A percentile compares a stretch with the other conserved stretches of the same genome.
phyloP scores from a whole-genome alignment of 2,888 invertebrate genomes.

The Netelia fuscicornis region DNA sequence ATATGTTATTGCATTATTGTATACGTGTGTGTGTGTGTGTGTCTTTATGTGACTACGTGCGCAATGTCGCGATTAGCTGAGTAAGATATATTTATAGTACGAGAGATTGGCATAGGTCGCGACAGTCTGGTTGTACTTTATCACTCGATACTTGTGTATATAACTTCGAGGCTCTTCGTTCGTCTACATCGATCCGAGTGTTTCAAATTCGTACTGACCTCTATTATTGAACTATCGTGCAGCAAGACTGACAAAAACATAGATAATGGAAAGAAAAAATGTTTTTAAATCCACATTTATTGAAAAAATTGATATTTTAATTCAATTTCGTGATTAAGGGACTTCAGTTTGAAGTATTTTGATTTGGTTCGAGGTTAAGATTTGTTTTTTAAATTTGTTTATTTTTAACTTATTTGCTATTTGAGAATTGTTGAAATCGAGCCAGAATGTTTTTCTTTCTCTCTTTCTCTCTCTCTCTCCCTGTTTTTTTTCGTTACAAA shows the following conservation, averaged over 20 bases:
- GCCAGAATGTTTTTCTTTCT: constrained; percentile 28
- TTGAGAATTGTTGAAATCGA: background rate
- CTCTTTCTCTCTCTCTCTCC: no score
- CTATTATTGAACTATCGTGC: constrained; percentile 21
- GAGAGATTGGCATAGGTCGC: constrained; percentile 83
- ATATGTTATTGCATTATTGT: no score
- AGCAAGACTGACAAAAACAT: no score
- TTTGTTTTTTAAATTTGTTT: background rate
- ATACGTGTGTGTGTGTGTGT: background rate
- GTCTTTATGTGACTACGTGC: constrained; percentile 32
- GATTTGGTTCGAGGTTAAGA: no score
- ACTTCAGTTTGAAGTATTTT: no score
- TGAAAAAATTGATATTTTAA: no score
- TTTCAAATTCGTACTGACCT: constrained; percentile 38
- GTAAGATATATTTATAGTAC: constrained; percentile 80
- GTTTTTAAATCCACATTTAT: no score
- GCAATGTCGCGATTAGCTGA: constrained; percentile 76
- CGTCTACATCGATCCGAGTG: constrained; percentile 58
- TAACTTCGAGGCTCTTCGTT: constrained; percentile 64
- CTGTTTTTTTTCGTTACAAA: background rate
- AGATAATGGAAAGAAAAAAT: no score
- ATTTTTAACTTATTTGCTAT: background rate
- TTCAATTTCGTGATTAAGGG: no score
- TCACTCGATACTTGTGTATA: constrained; percentile 63
- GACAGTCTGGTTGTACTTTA: constrained; percentile 75